phyloP scores from a whole-genome alignment of 2,113 vertebrate species.

The Laticauda colubrina region DNA sequence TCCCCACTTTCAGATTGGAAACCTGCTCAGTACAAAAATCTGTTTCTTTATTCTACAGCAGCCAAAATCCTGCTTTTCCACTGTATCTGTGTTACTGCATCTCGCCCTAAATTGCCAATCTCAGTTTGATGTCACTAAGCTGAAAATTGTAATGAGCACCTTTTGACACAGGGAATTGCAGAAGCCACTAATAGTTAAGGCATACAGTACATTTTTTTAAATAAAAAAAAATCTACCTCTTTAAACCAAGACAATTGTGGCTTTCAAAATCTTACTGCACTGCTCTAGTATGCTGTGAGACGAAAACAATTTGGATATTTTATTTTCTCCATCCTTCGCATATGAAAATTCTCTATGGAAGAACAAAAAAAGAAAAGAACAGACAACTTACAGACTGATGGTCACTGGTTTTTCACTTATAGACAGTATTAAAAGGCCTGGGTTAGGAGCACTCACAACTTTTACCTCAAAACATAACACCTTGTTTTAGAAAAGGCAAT shows the following conservation, averaged over 20 bases:
- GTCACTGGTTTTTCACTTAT: constrained; percentile 29
- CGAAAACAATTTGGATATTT: constrained; percentile 6
- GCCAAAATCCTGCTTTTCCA: constrained; percentile 36
- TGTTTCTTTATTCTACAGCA: constrained; percentile 33
- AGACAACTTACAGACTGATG: constrained; percentile 15
- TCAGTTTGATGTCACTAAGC: not conserved
- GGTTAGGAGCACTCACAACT: constrained; percentile 44
- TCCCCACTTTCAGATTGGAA: constrained; percentile 4
- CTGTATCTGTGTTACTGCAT: not conserved
- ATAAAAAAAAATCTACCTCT: constrained; percentile 6
- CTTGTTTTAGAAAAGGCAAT: constrained; percentile 46
- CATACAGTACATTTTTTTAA: constrained; percentile 11
- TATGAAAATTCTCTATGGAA: constrained; percentile 6
- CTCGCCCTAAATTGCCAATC: constrained; percentile 16
- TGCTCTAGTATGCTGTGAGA: not conserved
- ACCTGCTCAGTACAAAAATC: constrained; percentile 14
- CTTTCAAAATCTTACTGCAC: constrained; percentile 20
- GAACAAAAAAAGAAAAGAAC: not conserved
- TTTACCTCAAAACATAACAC: constrained; percentile 20
- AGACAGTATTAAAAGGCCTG: constrained; percentile 40
- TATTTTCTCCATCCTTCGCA: not conserved
- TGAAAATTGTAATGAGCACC: constrained; percentile 14
- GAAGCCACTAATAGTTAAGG: not conserved
- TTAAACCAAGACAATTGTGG: constrained; percentile 6
- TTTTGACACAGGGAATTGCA: constrained; percentile 14